Evolutionary conservation across 2,888 invertebrate species (phyloP), one percentile per base, ranked within the genome.

Genomic region (Anthoptus insignis): DNA sequence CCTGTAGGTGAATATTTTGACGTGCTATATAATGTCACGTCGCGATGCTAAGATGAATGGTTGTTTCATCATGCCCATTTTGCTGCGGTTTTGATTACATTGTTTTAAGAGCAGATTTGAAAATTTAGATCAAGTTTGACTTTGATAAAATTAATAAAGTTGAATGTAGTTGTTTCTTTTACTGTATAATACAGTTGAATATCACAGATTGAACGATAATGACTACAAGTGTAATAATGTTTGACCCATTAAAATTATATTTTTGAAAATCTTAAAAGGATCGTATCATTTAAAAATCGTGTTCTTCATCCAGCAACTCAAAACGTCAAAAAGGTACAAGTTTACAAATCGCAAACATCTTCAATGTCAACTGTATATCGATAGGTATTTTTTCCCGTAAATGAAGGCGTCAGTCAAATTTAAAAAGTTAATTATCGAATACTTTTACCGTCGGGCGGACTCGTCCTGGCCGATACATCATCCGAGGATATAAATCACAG

Each of bases 401-500:
- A 87, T 89, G 85, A 86, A 88, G 88, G 89, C 82, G 89, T 89
- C 87, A 84, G 83, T 92, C 91, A 89, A 89, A 88, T 83, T 88
- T 86, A 85, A 92, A 92, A 91, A 91, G 91, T 93, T 93, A 93
- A 93, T 93, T 93, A 93, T 89, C 87, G 83, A 84, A 89, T 87
- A 86, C 88, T 89, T 85, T 87, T 84, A 83, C 86, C 83, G 81
- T 76, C 80, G 80, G 79, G 77, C 72, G 82, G 81, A 76, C 79
- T 77, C 75, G 78, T 81, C 79, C 78, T 67, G 76, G 70, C 65
- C 82, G 87, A 92, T 92, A 88, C 90, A 93, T 93, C 92, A 93
- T 90, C 86, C 81, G 78, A 74, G 79, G 88, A 84, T 89, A 93
- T 92, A 91, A 92, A 93, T 93, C 92, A 92, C 84, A 76, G 74